Base-by-base conservation (phyloP, 2,113 vertebrate species). In the Peromyscus californicus region DNA sequence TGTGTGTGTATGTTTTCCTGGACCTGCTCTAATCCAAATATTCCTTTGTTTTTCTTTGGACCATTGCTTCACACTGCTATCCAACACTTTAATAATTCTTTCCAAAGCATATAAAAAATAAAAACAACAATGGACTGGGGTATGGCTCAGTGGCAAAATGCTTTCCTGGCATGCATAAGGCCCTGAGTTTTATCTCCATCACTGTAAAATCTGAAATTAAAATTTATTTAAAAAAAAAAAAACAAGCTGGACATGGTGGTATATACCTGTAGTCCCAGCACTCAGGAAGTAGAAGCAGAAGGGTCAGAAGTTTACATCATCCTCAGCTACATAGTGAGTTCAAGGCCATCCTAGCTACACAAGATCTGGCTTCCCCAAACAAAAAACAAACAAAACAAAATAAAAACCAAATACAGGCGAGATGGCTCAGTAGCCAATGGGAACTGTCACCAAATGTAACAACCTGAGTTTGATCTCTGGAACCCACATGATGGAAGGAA, bases 151-250 rank as follows among this genome's bases (percentile, higher is more conserved):
- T 89, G 69, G 22, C 36, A n/a, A 5, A 7, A 36, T 57, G 86
- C 48, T 57, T 39, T 48, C 24, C 69, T 72, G 67, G 51, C 24
- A 59, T 42, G 24, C n/a, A 75, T 7, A 31, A 89, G 69, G n/a
- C 24, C 15, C 69, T 74, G 51, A 59, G 24, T 89, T 74, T 57
- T 3, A 72, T 26, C 22, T 33, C 36, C 48, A 89, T n/a, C 33
- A 31, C 26, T 89, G 36, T 89, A 89, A 89, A 89, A 87, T 24
- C 78, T 80, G 51, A 80, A 79, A 54, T 54, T 79, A 79, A 82
- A 59, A 24, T 82, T n/a, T 82, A 59, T 59, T 82, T 12, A 36
- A 82, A 31, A 31, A 29, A 5, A 80, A 80, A 80, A 31, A 31
- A 26, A 2, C 26, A 78, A 67, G 29, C 19, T 29, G 22, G 67